Evolutionary conservation across 2,797 vertebrate genomes (phyloP).

Genomic region (Microhierax caerulescens): DNA sequence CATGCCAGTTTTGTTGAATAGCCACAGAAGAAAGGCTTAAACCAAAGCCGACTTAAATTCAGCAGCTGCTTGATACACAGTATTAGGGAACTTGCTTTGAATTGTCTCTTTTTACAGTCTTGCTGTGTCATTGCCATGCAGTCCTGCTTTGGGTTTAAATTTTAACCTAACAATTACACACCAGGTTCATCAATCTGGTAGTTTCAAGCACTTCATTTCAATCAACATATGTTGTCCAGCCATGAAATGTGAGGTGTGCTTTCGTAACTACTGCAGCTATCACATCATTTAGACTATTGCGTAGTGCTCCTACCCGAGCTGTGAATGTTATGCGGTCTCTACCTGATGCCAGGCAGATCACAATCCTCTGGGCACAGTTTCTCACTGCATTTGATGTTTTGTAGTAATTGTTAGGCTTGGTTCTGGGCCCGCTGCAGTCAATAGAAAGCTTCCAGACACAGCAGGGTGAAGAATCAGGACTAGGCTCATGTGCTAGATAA

Average conservation of each 20-base stretch:
- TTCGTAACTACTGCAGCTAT: not conserved
- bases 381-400: not conserved
- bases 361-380: not conserved
- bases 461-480: not conserved
- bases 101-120: not conserved
- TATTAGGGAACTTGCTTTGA: not conserved
- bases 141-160: not conserved
- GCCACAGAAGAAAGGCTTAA: not conserved
- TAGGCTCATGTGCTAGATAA: not conserved
- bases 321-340: not conserved
- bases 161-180: not conserved
- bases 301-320: not conserved
- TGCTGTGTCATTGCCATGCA: not conserved
- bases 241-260: not conserved
- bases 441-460: not conserved
- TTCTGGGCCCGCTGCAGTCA: not conserved
- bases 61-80: not conserved
- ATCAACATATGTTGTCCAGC: not conserved
- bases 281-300: not conserved
- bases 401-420: not conserved
- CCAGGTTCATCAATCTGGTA: not conserved
- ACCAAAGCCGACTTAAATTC: not conserved
- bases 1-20: not conserved
- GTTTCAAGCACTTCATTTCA: not conserved
- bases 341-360: not conserved